These are phyloP conservation scores for Tetrao urogallus DNA, from an alignment of 2,113 vertebrate species.

Conservation along the genomic window DNA sequence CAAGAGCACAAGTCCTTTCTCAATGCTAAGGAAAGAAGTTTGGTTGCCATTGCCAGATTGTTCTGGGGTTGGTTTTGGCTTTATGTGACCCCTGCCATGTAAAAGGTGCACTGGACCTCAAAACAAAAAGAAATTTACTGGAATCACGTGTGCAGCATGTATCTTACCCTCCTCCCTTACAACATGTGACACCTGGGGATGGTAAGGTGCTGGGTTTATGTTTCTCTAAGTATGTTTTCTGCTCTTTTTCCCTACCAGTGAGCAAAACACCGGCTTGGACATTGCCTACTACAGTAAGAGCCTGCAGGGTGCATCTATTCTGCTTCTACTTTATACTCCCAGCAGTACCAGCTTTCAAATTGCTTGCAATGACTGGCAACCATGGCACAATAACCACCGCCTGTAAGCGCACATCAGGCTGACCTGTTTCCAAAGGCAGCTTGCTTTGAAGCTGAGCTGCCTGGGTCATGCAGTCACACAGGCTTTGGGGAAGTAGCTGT, in stretches of 20 bases:
- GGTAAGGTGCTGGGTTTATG: background rate
- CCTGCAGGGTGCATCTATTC: background rate
- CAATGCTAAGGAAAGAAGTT: background rate
- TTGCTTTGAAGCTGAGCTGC: background rate
- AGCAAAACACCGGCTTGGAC: background rate
- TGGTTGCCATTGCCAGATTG: background rate
- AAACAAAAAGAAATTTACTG: background rate
- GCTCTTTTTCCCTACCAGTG: background rate
- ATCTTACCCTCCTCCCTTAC: background rate
- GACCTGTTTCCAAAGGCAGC: background rate
- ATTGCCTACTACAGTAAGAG: background rate
- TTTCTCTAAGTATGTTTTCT: background rate
- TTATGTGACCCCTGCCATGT: accelerated
- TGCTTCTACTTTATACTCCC: background rate
- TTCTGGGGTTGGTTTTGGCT: background rate
- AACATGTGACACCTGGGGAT: background rate
- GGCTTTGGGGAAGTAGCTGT: background rate
- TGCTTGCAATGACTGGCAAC: constrained; percentile 23
- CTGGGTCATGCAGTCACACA: background rate
- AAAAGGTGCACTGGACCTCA: background rate
- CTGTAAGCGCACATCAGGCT: background rate
- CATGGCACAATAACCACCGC: background rate
- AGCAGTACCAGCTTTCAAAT: constrained; percentile 2
- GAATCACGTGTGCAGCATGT: background rate
- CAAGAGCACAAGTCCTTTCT: background rate